Evolutionary conservation across 2,888 invertebrate species (phyloP).

Genomic region (Scrobipalpa atriplicella): DNA sequence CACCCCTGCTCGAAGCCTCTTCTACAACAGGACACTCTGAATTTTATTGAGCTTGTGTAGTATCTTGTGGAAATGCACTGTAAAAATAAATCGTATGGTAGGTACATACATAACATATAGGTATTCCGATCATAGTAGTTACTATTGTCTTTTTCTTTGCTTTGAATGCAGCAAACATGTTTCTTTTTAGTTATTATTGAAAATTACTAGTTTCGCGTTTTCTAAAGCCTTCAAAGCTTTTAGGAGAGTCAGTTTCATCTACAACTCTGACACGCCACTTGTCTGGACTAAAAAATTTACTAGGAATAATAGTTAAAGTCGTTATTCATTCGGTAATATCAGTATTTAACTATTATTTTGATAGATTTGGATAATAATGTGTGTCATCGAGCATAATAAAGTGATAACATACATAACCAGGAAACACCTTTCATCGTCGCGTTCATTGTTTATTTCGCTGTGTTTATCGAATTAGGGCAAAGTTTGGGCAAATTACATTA

Average conservation of each 20-base stretch:
- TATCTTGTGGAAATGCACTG: constrained; percentile 19
- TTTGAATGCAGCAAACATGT: not conserved
- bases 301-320: too few species aligned
- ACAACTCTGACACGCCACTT: too few species aligned
- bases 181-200: not conserved
- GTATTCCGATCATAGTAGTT: constrained; percentile 10
- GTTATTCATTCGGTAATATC: too few species aligned
- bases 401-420: not conserved
- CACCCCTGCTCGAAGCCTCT: constrained; percentile 5
- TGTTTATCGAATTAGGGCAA: constrained; percentile 60
- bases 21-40: constrained; percentile 46
- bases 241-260: too few species aligned
- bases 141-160: not conserved
- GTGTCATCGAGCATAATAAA: too few species aligned
- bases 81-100: constrained; percentile 21
- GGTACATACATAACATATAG: too few species aligned
- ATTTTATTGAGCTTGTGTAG: constrained; percentile 47
- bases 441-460: constrained; percentile 56
- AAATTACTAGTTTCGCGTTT: not conserved
- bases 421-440: constrained; percentile 31
- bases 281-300: too few species aligned
- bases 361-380: too few species aligned
- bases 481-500: constrained; percentile 65
- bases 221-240: too few species aligned
- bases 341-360: too few species aligned